These are phyloP conservation scores for Polymixis flavicincta DNA, from an alignment of 2,888 invertebrate genomes.

Conservation along the genomic window DNA sequence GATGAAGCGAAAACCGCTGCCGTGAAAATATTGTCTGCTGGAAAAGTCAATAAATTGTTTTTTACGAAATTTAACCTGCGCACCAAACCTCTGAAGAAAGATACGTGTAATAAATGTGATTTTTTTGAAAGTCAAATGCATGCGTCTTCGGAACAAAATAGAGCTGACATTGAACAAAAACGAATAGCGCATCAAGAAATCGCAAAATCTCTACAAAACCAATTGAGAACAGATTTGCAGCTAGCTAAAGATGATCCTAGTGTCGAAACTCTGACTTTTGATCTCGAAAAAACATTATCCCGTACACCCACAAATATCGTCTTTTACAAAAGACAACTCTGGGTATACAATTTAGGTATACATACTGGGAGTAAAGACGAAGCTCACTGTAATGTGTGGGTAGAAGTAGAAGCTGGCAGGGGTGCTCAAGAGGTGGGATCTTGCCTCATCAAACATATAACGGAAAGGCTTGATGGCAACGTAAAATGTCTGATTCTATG, in stretches of 20 bases:
- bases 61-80: background rate
- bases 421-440: background rate
- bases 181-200: background rate
- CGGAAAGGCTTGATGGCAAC: background rate
- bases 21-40: background rate
- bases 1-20: background rate
- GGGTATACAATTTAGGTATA: too few relatives aligned
- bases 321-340: background rate
- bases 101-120: background rate
- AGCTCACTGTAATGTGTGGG: too few relatives aligned
- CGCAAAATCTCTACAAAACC: background rate
- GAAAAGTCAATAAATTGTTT: background rate
- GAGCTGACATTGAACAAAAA: background rate
- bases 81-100: background rate
- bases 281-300: background rate
- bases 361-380: too few relatives aligned
- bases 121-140: conserved; percentile 3
- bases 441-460: background rate
- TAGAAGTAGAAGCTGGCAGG: too few relatives aligned
- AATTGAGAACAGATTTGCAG: background rate
- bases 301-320: background rate
- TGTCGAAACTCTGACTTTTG: background rate
- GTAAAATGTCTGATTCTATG: background rate
- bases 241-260: background rate
- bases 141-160: background rate